Evolutionary conservation across 2,888 invertebrate species (phyloP).

Genomic region (Strigamia crassipes): DNA sequence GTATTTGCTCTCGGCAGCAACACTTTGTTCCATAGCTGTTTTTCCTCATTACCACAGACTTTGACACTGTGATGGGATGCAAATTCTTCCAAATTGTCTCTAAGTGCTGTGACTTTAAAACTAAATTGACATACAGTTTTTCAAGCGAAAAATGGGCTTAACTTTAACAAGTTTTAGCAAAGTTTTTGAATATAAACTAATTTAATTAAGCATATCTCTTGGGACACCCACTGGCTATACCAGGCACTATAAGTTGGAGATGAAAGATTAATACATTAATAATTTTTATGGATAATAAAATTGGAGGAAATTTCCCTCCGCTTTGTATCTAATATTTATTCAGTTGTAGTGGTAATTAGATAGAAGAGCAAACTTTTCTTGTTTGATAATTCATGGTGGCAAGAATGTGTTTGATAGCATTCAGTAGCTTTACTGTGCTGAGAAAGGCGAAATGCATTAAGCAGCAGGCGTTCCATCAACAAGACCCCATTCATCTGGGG

Average conservation of each 20-base stretch:
- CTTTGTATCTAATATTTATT: background rate
- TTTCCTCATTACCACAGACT: no score
- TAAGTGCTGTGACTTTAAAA: background rate
- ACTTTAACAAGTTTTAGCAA: conserved; percentile 3
- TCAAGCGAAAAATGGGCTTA: background rate
- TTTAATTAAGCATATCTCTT: background rate
- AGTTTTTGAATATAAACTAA: background rate
- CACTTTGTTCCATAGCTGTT: no score
- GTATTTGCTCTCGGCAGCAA: no score
- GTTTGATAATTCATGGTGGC: background rate
- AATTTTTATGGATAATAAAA: conserved; percentile 3
- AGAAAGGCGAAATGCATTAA: background rate
- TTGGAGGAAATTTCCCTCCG: background rate
- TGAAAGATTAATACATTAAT: conserved; percentile 15
- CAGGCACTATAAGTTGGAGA: background rate
- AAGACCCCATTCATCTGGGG: background rate
- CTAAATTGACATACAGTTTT: background rate
- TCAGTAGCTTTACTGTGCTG: background rate
- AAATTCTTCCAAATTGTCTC: background rate
- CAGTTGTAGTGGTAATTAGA: background rate
- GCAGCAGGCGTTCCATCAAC: conserved; percentile 12
- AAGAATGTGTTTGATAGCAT: background rate
- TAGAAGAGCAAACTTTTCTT: background rate
- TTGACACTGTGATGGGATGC: background rate
- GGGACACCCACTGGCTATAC: background rate